Evolutionary conservation across 2,888 invertebrate genomes (phyloP).

Genomic region (Neocrepidodera transversa): DNA sequence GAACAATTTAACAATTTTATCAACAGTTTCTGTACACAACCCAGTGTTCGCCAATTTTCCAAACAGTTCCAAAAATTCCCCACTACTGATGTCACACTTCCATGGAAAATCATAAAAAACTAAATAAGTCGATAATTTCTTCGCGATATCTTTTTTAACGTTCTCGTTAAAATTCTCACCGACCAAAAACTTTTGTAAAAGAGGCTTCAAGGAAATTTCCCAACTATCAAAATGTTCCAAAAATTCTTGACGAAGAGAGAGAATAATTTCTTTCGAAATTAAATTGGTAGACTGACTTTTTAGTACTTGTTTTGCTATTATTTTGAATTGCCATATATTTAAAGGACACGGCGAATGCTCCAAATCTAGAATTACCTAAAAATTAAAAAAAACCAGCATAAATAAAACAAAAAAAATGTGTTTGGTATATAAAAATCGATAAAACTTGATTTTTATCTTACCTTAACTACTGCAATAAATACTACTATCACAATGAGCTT

Average conservation of each 20-base stretch:
- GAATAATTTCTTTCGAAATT: slow-evolving; percentile 67
- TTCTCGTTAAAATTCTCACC: slow-evolving; percentile 58
- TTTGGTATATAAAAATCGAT: too few species aligned
- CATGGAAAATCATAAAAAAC: slow-evolving; percentile 68
- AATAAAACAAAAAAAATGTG: neutral
- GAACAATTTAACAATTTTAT: slow-evolving; percentile 33
- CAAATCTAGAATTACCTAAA: slow-evolving; percentile 51
- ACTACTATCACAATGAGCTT: slow-evolving; percentile 77
- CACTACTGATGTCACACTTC: slow-evolving; percentile 51
- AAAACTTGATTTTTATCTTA: slow-evolving; percentile 55
- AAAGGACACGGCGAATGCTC: slow-evolving; percentile 62
- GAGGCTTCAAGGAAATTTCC: slow-evolving; percentile 56
- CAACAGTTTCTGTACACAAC: slow-evolving; percentile 32
- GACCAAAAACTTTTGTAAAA: slow-evolving; percentile 62
- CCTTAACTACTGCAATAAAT: slow-evolving; percentile 74
- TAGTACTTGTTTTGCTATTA: slow-evolving; percentile 65
- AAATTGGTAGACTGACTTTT: slow-evolving; percentile 58
- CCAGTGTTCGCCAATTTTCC: slow-evolving; percentile 30
- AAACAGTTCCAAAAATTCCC: slow-evolving; percentile 50
- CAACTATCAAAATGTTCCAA: slow-evolving; percentile 64
- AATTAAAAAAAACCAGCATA: slow-evolving; percentile 33
- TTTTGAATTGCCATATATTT: slow-evolving; percentile 80
- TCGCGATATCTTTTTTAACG: slow-evolving; percentile 52
- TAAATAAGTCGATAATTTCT: slow-evolving; percentile 64
- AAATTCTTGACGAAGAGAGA: slow-evolving; percentile 69